These are phyloP conservation scores for Lichenostomus cassidix DNA, from an alignment of 2,113 vertebrate genomes.

Conservation along the genomic window DNA sequence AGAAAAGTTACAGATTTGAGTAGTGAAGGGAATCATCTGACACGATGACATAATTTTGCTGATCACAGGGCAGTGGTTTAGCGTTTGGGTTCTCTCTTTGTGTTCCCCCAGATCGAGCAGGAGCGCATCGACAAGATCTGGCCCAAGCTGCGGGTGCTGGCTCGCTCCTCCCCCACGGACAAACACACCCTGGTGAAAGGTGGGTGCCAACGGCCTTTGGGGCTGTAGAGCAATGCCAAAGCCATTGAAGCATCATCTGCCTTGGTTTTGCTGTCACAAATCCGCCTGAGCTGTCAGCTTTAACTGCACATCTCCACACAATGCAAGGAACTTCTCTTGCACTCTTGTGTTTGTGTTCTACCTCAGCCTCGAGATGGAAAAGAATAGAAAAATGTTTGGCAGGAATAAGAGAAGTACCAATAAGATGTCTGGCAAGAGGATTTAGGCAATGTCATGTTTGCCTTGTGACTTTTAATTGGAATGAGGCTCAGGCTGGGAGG, in stretches of 20 bases:
- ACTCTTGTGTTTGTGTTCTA: background rate
- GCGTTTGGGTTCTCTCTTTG: background rate
- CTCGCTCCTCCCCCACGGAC: constrained; percentile 95
- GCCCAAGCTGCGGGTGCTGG: constrained; percentile 95
- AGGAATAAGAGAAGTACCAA: background rate
- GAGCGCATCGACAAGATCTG: constrained; percentile 97
- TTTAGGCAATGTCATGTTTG: background rate
- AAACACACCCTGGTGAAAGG: constrained; percentile 98
- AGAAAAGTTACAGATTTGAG: background rate
- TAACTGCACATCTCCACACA: background rate
- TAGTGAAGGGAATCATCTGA: background rate
- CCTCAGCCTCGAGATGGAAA: background rate
- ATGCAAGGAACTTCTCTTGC: background rate
- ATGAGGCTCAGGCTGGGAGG: background rate
- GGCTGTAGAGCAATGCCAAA: background rate
- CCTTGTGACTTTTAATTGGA: background rate
- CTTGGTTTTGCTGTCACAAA: background rate
- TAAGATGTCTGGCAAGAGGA: background rate
- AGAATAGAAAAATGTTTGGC: background rate
- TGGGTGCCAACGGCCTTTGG: constrained; percentile 24
- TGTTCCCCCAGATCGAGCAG: constrained; percentile 86
- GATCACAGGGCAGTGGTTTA: background rate
- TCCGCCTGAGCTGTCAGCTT: background rate
- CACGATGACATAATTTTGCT: background rate
- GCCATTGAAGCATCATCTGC: background rate